Percentiles rank a stretch among this genome's conserved stretches.
phyloP scores from a whole-genome alignment of 2,888 invertebrate genomes.

The Agrotis ipsilon region DNA sequence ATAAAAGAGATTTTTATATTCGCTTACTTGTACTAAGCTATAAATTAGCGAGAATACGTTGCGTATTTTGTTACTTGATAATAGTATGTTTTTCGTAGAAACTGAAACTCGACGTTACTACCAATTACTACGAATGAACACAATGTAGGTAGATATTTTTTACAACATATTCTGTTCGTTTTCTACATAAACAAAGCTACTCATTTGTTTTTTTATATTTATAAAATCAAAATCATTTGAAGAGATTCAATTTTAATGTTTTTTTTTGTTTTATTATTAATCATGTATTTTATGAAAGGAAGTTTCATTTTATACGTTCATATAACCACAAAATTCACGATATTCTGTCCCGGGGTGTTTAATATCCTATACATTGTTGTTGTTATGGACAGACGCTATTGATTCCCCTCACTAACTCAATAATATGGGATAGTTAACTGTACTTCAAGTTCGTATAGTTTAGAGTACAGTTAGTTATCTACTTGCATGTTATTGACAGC shows the following conservation, averaged over 20 bases:
- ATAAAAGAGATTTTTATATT: conserved; percentile 33
- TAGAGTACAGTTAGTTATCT: conserved; percentile 14
- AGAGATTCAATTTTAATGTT: too few species aligned
- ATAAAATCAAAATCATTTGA: neutral
- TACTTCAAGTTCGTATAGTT: conserved; percentile 36
- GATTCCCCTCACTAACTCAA: conserved; percentile 19
- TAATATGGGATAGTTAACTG: conserved; percentile 14
- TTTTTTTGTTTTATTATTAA: too few species aligned
- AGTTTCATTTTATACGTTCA: neutral
- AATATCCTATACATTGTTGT: conserved; percentile 16
- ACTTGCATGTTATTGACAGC: conserved; percentile 31
- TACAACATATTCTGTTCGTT: neutral
- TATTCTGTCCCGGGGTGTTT: conserved; percentile 10
- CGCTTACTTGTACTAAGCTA: conserved; percentile 3
- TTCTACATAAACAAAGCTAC: neutral
- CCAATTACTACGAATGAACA: neutral
- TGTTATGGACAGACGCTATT: conserved; percentile 33
- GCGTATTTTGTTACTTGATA: conserved; percentile 14
- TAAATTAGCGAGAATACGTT: conserved; percentile 17
- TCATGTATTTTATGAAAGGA: too few species aligned
- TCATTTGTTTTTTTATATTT: neutral
- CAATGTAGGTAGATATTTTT: neutral
- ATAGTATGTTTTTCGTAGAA: conserved; percentile 8
- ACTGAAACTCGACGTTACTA: neutral
- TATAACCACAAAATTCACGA: conserved; percentile 1